Evolutionary conservation across 2,113 vertebrate genomes (phyloP).

Genomic region (Murina feae): DNA sequence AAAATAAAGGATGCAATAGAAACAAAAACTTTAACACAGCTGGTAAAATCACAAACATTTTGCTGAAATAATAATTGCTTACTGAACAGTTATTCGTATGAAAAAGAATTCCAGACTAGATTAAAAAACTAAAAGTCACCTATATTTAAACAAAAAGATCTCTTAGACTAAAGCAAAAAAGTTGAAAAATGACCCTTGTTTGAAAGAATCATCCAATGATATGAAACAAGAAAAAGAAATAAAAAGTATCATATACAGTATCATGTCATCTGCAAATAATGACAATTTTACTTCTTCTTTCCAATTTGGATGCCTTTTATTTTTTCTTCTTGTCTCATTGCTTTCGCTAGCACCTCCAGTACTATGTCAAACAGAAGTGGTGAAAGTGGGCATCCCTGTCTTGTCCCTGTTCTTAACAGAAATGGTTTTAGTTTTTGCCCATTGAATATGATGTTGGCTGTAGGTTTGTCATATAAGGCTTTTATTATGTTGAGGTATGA

Average conservation of each 20-base stretch:
- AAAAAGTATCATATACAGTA: neutral
- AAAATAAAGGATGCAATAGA: neutral
- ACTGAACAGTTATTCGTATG: neutral
- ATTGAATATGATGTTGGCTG: too few relatives aligned
- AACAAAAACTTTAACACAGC: constrained; percentile 4
- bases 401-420: too few relatives aligned
- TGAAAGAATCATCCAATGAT: neutral
- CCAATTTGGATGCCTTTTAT: too few relatives aligned
- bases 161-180: neutral
- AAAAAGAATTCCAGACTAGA: neutral
- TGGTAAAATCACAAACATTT: constrained; percentile 2
- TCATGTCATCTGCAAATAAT: too few relatives aligned
- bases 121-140: constrained; percentile 22
- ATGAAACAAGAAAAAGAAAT: neutral
- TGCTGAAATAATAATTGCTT: neutral
- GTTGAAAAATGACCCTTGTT: neutral
- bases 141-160: neutral
- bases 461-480: too few relatives aligned
- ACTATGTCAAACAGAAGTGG: too few relatives aligned
- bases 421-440: too few relatives aligned
- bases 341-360: too few relatives aligned
- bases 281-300: too few relatives aligned
- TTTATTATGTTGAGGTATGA: too few relatives aligned
- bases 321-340: too few relatives aligned
- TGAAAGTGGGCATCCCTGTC: too few relatives aligned